Evolutionary conservation across 2,888 invertebrate species (phyloP).

Genomic region (Mesopsocus fuscifrons): DNA sequence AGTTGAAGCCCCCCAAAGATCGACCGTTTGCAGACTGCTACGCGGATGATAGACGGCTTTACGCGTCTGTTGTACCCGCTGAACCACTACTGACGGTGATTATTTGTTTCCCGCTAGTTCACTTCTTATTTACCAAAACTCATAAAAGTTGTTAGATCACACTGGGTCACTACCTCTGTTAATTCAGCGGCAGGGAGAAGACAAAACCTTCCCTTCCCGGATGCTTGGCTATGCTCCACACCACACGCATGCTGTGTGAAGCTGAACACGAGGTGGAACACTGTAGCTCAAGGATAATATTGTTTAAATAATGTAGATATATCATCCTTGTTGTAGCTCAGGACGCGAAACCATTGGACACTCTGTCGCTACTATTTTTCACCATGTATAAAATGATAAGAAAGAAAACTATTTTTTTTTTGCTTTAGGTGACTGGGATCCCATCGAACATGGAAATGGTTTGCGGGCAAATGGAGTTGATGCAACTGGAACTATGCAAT

Average conservation of each 20-base stretch:
- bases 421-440: conserved; percentile 44
- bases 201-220: too few species aligned
- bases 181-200: too few species aligned
- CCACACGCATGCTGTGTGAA: too few species aligned
- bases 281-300: too few species aligned
- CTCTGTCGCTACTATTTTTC: too few species aligned
- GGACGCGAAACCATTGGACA: too few species aligned
- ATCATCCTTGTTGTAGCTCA: too few species aligned
- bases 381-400: too few species aligned
- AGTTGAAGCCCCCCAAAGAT: conserved; percentile 33
- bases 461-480: conserved; percentile 50
- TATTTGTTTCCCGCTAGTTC: conserved; percentile 10
- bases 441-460: conserved; percentile 45
- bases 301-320: too few species aligned
- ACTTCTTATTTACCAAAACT: conserved; percentile 7
- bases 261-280: too few species aligned
- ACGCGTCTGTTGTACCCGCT: conserved; percentile 52
- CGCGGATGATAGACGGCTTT: conserved; percentile 44
- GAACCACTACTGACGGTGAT: conserved; percentile 62
- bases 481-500: conserved; percentile 47
- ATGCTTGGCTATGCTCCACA: too few species aligned
- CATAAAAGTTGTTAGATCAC: conserved; percentile 9
- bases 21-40: conserved; percentile 29
- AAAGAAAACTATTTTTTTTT: conserved; percentile 14
- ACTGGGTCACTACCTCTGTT: conserved; percentile 12